A percentile compares a stretch with the other conserved stretches of the same genome.
These are phyloP conservation scores for Tortricodes alternella DNA, from an alignment of 2,888 invertebrate genomes.

Conservation along the genomic window DNA sequence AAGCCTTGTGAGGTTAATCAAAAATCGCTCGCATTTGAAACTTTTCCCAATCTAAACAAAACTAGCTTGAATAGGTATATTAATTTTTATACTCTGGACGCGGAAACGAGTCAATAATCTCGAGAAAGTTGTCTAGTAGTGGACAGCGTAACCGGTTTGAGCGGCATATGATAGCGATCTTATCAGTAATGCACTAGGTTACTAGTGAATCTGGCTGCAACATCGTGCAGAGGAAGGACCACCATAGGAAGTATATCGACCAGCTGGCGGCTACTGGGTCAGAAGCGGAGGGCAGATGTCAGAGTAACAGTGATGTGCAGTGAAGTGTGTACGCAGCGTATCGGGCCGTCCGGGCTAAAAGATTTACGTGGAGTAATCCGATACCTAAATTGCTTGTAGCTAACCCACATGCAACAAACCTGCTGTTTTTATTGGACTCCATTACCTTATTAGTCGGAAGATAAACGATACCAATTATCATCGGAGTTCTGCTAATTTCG, in stretches of 20 bases:
- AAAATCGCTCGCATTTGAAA: too few species aligned
- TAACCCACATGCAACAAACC: slow-evolving; percentile 41
- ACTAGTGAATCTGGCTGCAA: slow-evolving; percentile 39
- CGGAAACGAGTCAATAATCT: slow-evolving; percentile 48
- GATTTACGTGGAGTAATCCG: slow-evolving; percentile 49
- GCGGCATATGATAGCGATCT: slow-evolving; percentile 54
- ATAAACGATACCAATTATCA: slow-evolving; percentile 30
- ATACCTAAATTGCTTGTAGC: slow-evolving; percentile 52
- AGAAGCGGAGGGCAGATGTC: slow-evolving; percentile 57
- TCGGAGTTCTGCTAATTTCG: slow-evolving; percentile 21
- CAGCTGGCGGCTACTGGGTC: slow-evolving; percentile 60
- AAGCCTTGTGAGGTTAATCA: too few species aligned
- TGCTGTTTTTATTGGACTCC: slow-evolving; percentile 29
- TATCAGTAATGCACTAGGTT: slow-evolving; percentile 59
- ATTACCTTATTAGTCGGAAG: slow-evolving; percentile 30
- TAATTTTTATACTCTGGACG: slow-evolving; percentile 34
- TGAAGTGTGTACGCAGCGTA: slow-evolving; percentile 60
- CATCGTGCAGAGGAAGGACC: slow-evolving; percentile 13
- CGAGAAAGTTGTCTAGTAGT: slow-evolving; percentile 67
- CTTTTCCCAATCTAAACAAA: background rate
- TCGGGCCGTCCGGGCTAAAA: slow-evolving; percentile 41
- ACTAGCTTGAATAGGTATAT: slow-evolving; percentile 13
- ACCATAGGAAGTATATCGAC: slow-evolving; percentile 22
- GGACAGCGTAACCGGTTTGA: slow-evolving; percentile 58
- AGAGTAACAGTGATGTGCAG: slow-evolving; percentile 58